phyloP scores from a whole-genome alignment of 2,888 invertebrate species.

The Drosophila paramelanica region DNA sequence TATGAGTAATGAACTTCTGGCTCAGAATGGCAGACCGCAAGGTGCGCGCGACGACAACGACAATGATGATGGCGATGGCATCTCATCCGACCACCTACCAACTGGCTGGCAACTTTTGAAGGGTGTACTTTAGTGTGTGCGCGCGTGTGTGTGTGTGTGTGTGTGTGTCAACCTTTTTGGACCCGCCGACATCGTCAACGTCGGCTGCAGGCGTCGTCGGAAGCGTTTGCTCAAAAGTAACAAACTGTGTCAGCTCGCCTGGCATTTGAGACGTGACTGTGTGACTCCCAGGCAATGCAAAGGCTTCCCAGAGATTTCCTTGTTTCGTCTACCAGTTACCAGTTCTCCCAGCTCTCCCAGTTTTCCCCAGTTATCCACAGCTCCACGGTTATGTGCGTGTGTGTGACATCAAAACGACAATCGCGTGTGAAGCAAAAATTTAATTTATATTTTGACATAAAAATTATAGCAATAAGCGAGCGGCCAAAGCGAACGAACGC shows the following conservation, averaged over 20 bases:
- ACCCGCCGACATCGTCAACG: slow-evolving; percentile 63
- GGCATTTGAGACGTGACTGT: slow-evolving; percentile 80
- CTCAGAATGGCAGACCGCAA: slow-evolving; percentile 78
- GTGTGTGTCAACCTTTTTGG: slow-evolving; percentile 53
- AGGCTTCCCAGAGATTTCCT: slow-evolving; percentile 30
- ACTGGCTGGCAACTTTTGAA: slow-evolving; percentile 48
- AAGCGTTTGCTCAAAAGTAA: slow-evolving; percentile 74
- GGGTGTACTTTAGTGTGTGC: slow-evolving; percentile 54
- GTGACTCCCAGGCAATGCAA: slow-evolving; percentile 58
- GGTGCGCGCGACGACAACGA: slow-evolving; percentile 64
- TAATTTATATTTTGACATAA: slow-evolving; percentile 81
- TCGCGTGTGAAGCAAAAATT: slow-evolving; percentile 81
- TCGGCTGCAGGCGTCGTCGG: slow-evolving; percentile 64
- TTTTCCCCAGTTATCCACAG: slow-evolving; percentile 25
- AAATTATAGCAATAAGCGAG: slow-evolving; percentile 79
- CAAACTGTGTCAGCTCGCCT: slow-evolving; percentile 80
- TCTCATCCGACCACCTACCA: slow-evolving; percentile 47
- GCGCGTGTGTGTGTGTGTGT: slow-evolving; percentile 7
- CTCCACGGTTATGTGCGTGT: slow-evolving; percentile 32
- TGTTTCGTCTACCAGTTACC: slow-evolving; percentile 2
- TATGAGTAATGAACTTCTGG: slow-evolving; percentile 83
- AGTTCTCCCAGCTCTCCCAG: slow-evolving; percentile 4
- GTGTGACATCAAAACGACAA: slow-evolving; percentile 80
- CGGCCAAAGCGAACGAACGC: slow-evolving; percentile 25
- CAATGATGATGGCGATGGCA: slow-evolving; percentile 56